phyloP scores from a whole-genome alignment of 2,113 vertebrate genomes.

The Grus americana region DNA sequence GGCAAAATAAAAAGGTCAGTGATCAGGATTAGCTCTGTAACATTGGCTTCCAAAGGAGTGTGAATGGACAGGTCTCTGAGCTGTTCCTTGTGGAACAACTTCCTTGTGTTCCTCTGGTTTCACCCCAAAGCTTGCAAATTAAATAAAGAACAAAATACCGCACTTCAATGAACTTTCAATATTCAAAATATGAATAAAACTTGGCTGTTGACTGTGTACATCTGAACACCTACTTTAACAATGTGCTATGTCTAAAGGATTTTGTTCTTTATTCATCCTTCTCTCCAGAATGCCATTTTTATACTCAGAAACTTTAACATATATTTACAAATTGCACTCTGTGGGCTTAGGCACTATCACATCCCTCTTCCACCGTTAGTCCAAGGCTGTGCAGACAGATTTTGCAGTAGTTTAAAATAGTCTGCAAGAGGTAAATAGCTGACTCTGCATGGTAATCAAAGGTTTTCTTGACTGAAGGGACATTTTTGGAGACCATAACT shows the following conservation, averaged over 20 bases:
- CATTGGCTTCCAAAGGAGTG: not conserved
- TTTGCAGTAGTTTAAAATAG: not conserved
- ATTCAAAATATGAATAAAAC: not conserved
- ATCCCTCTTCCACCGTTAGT: not conserved
- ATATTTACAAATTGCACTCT: not conserved
- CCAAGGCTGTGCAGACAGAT: not conserved
- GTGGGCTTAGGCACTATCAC: not conserved
- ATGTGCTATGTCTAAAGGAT: not conserved
- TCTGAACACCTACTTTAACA: not conserved
- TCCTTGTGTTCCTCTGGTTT: not conserved
- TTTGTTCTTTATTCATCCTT: not conserved
- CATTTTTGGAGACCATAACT: not conserved
- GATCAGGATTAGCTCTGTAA: not conserved
- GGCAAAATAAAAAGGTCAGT: not conserved
- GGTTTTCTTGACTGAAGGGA: not conserved
- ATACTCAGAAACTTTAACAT: not conserved
- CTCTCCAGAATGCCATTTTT: not conserved
- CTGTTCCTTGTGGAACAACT: not conserved
- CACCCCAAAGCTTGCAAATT: not conserved
- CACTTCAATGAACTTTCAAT: not conserved
- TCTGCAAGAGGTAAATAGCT: not conserved
- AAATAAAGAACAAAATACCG: not conserved
- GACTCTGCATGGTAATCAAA: not conserved
- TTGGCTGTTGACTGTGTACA: not conserved
- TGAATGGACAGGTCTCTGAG: not conserved